Percentiles rank a stretch among this genome's conserved stretches.
Evolutionary conservation across 2,797 vertebrate species (phyloP).

Genomic region (Falco novaeseelandiae): DNA sequence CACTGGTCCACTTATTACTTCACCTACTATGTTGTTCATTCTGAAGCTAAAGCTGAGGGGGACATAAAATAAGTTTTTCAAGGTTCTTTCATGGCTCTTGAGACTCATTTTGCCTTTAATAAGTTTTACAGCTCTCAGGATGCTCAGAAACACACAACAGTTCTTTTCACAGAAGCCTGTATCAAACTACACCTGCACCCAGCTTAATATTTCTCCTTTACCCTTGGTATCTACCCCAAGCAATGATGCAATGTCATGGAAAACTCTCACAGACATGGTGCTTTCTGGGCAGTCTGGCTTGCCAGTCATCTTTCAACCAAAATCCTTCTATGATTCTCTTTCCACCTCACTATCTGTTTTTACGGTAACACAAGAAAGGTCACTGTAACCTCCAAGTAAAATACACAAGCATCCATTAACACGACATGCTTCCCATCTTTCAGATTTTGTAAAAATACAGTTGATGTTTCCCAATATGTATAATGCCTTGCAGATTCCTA

Average conservation of each 20-base stretch:
- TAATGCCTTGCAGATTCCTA: not conserved
- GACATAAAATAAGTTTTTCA: not conserved
- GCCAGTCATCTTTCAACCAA: not conserved
- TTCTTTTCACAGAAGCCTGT: not conserved
- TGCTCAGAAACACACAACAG: not conserved
- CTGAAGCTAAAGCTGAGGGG: not conserved
- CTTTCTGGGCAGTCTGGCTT: not conserved
- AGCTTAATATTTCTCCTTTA: not conserved
- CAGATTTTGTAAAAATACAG: not conserved
- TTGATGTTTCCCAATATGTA: not conserved
- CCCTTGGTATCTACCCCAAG: not conserved
- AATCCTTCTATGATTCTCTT: not conserved
- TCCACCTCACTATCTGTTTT: not conserved
- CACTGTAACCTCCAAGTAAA: conserved; percentile 18
- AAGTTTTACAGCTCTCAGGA: not conserved
- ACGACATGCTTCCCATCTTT: not conserved
- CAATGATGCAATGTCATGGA: not conserved
- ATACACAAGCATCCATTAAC: not conserved
- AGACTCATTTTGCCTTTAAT: not conserved
- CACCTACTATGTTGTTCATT: not conserved
- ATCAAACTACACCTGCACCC: not conserved
- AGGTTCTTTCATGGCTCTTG: not conserved
- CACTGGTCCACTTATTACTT: not conserved
- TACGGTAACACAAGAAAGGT: conserved; percentile 25
- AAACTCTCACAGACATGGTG: not conserved